A percentile compares a stretch with the other conserved stretches of the same genome.
Evolutionary conservation across 1,140 invertebrate genomes (phyloP).

Genomic region (Pseudoatta argentina): DNA sequence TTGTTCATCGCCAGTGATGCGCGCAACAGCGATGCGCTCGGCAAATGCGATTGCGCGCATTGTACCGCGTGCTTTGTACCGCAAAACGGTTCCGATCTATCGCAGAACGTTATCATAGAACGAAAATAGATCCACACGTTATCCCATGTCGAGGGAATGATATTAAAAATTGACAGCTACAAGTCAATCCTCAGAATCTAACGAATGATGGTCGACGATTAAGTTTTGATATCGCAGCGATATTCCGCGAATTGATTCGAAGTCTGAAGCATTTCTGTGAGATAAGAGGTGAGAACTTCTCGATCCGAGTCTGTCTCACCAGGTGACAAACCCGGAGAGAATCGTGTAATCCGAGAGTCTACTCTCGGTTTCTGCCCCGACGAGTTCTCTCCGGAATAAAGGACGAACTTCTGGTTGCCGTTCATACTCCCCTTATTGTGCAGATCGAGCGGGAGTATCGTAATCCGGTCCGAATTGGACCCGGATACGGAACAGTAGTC

Average conservation of each 20-base stretch:
- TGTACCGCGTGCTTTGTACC: background rate
- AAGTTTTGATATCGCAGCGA: background rate
- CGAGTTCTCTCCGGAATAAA: conserved; percentile 42
- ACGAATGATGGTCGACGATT: background rate
- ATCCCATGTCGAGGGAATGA: background rate
- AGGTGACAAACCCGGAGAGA: conserved; percentile 7
- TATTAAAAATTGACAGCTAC: conserved; percentile 8
- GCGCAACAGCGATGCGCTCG: conserved; percentile 2
- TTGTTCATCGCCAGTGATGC: conserved; percentile 31
- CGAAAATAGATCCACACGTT: background rate
- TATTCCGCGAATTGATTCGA: background rate
- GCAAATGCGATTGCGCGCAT: background rate
- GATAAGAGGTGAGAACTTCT: conserved; percentile 32
- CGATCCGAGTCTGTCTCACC: conserved; percentile 20
- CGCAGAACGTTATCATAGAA: background rate
- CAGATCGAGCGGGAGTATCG: background rate
- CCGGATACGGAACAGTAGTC: conserved; percentile 9
- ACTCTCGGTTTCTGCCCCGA: conserved; percentile 12
- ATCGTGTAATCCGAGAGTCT: conserved; percentile 28
- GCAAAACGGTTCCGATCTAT: conserved; percentile 3
- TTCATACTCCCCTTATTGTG: conserved; percentile 21
- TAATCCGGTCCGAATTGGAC: conserved; percentile 19
- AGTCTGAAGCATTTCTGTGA: background rate
- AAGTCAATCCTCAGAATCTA: background rate
- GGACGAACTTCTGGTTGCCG: conserved; percentile 29